phyloP scores from a whole-genome alignment of 2,113 vertebrate genomes.

The Macrotus californicus region DNA sequence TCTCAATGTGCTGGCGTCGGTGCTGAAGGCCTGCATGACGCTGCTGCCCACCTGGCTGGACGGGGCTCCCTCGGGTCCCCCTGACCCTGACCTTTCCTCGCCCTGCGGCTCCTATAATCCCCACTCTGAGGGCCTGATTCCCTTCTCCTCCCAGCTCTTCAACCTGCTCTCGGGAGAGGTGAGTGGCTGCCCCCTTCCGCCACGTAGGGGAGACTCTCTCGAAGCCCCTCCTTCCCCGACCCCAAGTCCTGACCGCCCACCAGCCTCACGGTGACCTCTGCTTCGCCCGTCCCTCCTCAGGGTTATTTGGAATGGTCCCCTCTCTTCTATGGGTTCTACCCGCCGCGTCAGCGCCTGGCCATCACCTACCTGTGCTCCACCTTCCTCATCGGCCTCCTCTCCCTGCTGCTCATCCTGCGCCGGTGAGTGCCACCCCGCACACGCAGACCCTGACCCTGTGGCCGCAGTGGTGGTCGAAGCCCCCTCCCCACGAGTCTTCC shows the following conservation, averaged over 20 bases:
- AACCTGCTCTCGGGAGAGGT: constrained; percentile 89
- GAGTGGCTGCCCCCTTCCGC: not conserved
- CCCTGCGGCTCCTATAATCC: constrained; percentile 80
- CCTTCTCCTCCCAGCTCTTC: constrained; percentile 82
- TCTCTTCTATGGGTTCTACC: constrained; percentile 91
- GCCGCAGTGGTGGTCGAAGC: not conserved
- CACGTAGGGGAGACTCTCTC: too few species aligned
- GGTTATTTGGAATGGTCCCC: constrained; percentile 89
- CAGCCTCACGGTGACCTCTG: not conserved
- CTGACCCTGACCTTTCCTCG: constrained; percentile 32
- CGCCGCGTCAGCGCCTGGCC: constrained; percentile 73
- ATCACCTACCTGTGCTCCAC: constrained; percentile 85
- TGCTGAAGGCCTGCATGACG: constrained; percentile 81
- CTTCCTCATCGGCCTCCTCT: constrained; percentile 81
- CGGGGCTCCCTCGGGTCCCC: not conserved
- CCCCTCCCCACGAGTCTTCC: not conserved
- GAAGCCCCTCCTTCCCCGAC: too few species aligned
- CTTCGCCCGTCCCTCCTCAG: constrained; percentile 67
- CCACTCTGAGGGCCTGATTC: constrained; percentile 66
- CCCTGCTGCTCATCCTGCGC: constrained; percentile 82
- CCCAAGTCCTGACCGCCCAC: fast-evolving
- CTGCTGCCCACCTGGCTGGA: constrained; percentile 71
- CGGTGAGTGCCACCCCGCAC: constrained; percentile 75
- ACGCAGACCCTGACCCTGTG: not conserved
- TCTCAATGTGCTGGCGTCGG: constrained; percentile 84